Evolutionary conservation across 1,140 invertebrate species (phyloP).

Genomic region (Brachystomella parvula): DNA sequence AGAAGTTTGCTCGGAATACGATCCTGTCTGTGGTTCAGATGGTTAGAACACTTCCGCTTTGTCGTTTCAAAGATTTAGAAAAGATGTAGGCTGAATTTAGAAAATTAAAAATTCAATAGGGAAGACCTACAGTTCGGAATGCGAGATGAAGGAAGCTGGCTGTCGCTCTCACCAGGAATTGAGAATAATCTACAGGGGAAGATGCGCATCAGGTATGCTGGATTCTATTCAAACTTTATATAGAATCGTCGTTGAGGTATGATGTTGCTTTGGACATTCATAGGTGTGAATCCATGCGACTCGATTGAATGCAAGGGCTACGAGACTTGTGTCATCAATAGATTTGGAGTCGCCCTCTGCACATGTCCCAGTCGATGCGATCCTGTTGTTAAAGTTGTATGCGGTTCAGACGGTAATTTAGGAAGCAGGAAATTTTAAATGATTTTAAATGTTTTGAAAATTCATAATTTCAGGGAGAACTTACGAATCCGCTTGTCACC

Average conservation of each 20-base stretch:
- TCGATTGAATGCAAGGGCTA: conserved; percentile 61
- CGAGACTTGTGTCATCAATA: conserved; percentile 73
- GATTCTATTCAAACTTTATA: too few relatives aligned
- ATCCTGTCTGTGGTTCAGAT: conserved; percentile 52
- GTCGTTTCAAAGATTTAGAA: too few relatives aligned
- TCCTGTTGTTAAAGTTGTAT: conserved; percentile 62
- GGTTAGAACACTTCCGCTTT: conserved; percentile 27
- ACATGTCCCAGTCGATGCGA: conserved; percentile 71
- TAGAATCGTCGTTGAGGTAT: too few relatives aligned
- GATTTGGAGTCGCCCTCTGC: conserved; percentile 70
- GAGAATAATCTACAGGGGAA: background rate
- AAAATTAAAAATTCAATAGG: too few relatives aligned
- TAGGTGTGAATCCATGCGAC: conserved; percentile 74
- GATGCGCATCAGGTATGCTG: background rate
- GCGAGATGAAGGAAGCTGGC: background rate
- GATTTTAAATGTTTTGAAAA: conserved; percentile 38
- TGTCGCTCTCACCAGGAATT: background rate
- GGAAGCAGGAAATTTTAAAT: conserved; percentile 36
- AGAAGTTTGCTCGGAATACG: conserved; percentile 45
- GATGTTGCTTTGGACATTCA: too few relatives aligned
- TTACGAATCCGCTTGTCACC: conserved; percentile 61
- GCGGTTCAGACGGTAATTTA: conserved; percentile 42
- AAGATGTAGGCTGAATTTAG: too few relatives aligned
- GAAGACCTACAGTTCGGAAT: too few relatives aligned
- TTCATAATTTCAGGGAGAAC: conserved; percentile 44